Evolutionary conservation across 2,888 invertebrate genomes (phyloP), one percentile per base, ranked within the genome.

Genomic region (Hypolimnas misippus): DNA sequence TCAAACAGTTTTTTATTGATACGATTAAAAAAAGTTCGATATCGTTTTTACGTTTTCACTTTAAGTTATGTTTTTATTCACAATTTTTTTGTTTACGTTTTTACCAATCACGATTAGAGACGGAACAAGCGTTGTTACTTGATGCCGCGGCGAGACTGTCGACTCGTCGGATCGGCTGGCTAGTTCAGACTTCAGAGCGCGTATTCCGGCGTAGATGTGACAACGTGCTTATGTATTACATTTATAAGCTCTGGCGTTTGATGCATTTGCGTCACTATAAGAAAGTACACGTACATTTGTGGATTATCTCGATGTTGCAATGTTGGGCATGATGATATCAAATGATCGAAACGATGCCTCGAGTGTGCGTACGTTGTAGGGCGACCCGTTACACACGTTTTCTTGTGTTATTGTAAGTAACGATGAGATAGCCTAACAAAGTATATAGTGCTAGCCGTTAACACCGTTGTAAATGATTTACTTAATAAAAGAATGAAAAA

Each of bases 211-310:
- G 35, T 57, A 31, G 29, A 62, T 52, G 57, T 35, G 55, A 65
- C 57, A 57, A 40, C 54, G 38, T 52, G 33, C 44, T 60, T 54
- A 33, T 49, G 44, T 51, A 54, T 51, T 51, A 57, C 56, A 63
- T 60, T 60, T 66, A 66, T 63, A 66, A 66, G 61, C 66, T 63
- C 49, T 19, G 38, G 46, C 44, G 53, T 38, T 59, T 63, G 59
- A 60, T 57, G 50, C 14, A 56, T 61, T 66, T 63, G 57, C 66
- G 51, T 51, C 60, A 66, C 33, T n/a, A 14, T 31, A 64, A 52
- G 60, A 66, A 63, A 66, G 61, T 56, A 25, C 60, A 61, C 57
- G 63, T 63, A 63, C 58, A 62, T 57, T 53, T 46, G 52, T 57
- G 17, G 17, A 62, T 62, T 61, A 61, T 55, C 14, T 56, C 50